phyloP scores from a whole-genome alignment of 2,797 vertebrate species.

The Alcedo atthis region DNA sequence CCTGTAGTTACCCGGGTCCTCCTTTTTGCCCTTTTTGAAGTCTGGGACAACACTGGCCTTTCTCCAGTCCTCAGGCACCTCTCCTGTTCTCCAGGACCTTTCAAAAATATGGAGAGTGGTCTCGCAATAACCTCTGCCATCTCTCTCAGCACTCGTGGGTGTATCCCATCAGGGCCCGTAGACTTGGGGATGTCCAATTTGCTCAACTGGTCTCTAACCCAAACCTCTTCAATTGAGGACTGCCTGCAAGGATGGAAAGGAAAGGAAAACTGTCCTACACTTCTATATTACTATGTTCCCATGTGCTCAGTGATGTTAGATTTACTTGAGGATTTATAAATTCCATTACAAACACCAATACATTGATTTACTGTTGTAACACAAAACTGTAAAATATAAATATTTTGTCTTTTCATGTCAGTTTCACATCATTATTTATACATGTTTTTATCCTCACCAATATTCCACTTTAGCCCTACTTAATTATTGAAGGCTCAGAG shows the following conservation, averaged over 20 bases:
- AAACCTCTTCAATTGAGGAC: too few relatives aligned
- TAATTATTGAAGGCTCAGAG: background rate
- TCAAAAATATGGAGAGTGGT: too few relatives aligned
- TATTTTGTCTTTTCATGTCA: background rate
- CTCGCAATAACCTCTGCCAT: too few relatives aligned
- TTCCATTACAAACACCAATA: background rate
- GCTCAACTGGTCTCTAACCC: too few relatives aligned
- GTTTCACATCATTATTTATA: background rate
- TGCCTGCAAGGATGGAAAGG: background rate
- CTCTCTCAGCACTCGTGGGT: too few relatives aligned
- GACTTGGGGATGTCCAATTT: too few relatives aligned
- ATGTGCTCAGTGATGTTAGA: background rate
- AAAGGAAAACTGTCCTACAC: background rate
- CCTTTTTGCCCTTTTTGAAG: too few relatives aligned
- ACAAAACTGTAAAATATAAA: background rate
- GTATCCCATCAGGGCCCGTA: too few relatives aligned
- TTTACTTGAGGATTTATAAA: background rate
- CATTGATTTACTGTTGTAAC: background rate
- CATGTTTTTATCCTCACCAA: background rate
- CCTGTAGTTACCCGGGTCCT: too few relatives aligned
- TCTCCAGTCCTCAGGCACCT: too few relatives aligned
- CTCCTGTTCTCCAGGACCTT: too few relatives aligned
- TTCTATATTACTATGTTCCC: accelerated
- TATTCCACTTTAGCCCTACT: background rate
- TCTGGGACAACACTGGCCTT: too few relatives aligned